phyloP scores from a whole-genome alignment of 2,113 vertebrate species.

The Accipiter virgatus region DNA sequence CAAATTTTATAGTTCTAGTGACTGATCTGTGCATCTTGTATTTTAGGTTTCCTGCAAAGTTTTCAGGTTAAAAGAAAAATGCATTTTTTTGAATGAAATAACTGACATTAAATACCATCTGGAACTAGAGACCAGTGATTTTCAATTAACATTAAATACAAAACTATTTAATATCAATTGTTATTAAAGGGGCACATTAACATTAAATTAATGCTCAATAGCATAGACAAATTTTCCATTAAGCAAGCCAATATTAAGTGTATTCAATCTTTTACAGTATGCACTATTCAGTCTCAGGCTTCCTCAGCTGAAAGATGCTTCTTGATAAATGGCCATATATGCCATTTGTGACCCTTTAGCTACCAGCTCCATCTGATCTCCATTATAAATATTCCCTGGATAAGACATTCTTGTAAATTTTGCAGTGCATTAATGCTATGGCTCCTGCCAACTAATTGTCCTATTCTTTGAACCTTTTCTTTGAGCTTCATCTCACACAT shows the following conservation, averaged over 20 bases:
- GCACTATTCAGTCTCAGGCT: neutral
- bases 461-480: neutral
- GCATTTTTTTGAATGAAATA: neutral
- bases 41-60: neutral
- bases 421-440: neutral
- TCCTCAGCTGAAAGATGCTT: neutral
- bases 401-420: neutral
- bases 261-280: neutral
- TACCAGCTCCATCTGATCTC: neutral
- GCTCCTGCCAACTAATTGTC: neutral
- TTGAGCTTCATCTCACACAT: neutral
- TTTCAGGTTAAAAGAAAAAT: neutral
- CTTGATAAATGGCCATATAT: neutral
- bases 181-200: neutral
- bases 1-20: neutral
- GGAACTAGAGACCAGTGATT: slow-evolving; percentile 37
- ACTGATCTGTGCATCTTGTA: neutral
- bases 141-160: slow-evolving; percentile 59
- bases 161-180: slow-evolving; percentile 52
- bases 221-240: slow-evolving; percentile 15
- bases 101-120: slow-evolving; percentile 21
- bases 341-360: neutral
- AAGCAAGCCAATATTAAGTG: slow-evolving; percentile 5
- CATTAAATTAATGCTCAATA: slow-evolving; percentile 66
- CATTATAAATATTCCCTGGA: neutral